phyloP scores from a whole-genome alignment of 2,113 vertebrate genomes.

The Bos indicus region DNA sequence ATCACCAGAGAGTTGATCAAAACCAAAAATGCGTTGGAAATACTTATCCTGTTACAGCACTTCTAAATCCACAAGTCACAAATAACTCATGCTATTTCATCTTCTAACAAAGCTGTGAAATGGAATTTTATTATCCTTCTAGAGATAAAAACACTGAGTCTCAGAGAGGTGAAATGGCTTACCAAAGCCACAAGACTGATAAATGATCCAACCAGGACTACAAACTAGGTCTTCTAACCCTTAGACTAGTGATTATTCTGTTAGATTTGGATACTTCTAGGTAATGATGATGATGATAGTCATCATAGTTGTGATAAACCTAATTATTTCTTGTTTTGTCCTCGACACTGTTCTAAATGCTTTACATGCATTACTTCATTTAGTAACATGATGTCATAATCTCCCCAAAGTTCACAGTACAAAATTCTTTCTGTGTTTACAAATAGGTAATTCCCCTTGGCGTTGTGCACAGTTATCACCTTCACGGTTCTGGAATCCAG shows the following conservation, averaged over 20 bases:
- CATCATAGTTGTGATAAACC: not conserved
- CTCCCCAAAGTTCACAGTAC: not conserved
- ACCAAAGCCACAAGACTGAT: not conserved
- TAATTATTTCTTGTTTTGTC: not conserved
- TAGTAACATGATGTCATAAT: not conserved
- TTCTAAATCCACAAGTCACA: not conserved
- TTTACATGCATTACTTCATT: not conserved
- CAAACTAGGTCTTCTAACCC: not conserved
- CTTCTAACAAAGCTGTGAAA: not conserved
- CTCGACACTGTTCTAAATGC: not conserved
- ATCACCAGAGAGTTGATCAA: not conserved
- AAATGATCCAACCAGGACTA: not conserved
- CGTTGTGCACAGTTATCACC: constrained; percentile 49
- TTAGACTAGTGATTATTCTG: not conserved
- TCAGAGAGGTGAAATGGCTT: not conserved
- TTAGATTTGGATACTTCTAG: not conserved
- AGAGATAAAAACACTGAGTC: not conserved
- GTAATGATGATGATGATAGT: not conserved
- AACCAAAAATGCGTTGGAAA: not conserved
- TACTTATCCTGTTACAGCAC: not conserved
- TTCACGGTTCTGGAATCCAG: constrained; percentile 59
- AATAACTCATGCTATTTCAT: not conserved
- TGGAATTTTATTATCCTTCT: not conserved
- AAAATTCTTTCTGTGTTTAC: not conserved
- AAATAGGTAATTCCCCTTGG: constrained; percentile 24